Evolutionary conservation across 1,140 invertebrate species (phyloP), one percentile per base, ranked within the genome.

Genomic region (Apis laboriosa): DNA sequence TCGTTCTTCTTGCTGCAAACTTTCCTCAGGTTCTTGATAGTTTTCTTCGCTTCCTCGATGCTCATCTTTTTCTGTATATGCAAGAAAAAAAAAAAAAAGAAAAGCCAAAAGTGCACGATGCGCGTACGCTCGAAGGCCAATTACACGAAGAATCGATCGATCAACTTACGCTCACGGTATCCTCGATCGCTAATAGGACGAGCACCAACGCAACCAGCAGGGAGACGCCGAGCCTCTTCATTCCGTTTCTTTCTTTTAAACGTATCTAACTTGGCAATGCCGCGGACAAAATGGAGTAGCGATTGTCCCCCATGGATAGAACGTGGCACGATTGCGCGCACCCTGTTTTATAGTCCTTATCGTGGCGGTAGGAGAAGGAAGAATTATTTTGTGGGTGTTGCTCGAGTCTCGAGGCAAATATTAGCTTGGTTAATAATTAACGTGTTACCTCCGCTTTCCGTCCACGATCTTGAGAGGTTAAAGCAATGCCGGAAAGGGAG

Each of bases 91-190:
- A 3, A 34, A 43, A 43, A 43, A 43, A 34, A 80, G 72, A 28
- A 58, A 70, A 51, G 21, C 19, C 19, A 21, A 58, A 12, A 49
- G 15, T 56, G 7, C 53, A 0, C 13, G 12, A 21, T 28, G 24
- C 24, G 5, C n/a, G 2, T 15, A n/a, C 28, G 8, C 21, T 34
- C 7, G 19, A 63, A 0, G 5, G 8, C 43, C 9, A 15, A 70
- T 55, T 19, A 19, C 51, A 74, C 11, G 9, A 28, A 34, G 19
- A 60, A 58, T 60, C n/a, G 55, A 19, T 58, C 17, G 53, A 56
- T 49, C 53, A 55, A 83, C 86, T 89, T 82, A 91, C 90, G 75
- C 88, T 79, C 21, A 87, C 85, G 1, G 74, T 61, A 66, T 83
- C 51, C 51, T 53, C 15, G 58, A 83, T 56, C 53, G 49, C 15